Conservation (phyloP, 37 sponge, comb jelly and placozoan species). For the Ianthella basta region DNA sequence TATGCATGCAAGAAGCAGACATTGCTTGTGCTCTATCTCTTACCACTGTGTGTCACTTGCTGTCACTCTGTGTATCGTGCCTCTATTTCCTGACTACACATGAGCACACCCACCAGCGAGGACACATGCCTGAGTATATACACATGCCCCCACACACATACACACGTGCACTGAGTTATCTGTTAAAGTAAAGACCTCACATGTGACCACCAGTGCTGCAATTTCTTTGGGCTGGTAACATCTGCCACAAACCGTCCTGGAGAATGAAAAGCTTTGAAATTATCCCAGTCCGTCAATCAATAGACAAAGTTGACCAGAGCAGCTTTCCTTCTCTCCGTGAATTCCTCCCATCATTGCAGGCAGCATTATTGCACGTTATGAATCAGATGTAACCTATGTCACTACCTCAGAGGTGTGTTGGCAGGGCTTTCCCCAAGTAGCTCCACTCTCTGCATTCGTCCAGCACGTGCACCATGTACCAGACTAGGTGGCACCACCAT, state of each 20-base stretch:
- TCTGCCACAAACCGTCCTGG: not conserved
- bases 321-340: not conserved
- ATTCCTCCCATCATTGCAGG: not conserved
- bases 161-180: not conserved
- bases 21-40: not conserved
- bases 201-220: conserved; percentile 31
- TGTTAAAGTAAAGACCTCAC: not conserved
- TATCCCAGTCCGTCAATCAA: not conserved
- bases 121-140: not conserved
- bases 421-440: not conserved
- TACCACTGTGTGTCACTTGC: no score
- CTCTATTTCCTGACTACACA: not conserved
- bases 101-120: not conserved
- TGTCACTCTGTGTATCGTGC: no score
- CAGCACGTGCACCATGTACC: conserved; percentile 3
- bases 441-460: not conserved
- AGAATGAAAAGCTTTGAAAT: not conserved
- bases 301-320: not conserved
- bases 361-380: not conserved
- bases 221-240: conserved; percentile 32
- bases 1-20: not conserved
- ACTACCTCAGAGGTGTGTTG: not conserved
- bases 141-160: not conserved
- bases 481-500: conserved; percentile 16
- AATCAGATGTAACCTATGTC: no score